phyloP scores from a whole-genome alignment of 2,113 vertebrate genomes.

The Sinocyclocheilus maitianheensis region DNA sequence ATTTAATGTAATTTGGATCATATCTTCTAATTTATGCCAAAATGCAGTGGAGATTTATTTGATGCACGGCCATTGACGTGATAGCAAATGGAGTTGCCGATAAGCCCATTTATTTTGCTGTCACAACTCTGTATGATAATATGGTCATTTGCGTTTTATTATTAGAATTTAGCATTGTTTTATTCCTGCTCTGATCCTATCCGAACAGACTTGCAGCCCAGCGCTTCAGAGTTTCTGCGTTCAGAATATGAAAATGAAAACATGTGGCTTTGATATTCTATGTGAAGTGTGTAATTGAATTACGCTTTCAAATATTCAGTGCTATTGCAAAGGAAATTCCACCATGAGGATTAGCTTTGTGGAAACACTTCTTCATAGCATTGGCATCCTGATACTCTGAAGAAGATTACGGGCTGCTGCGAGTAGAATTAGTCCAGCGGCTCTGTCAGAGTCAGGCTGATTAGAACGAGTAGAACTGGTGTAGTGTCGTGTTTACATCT shows the following conservation, averaged over 20 bases:
- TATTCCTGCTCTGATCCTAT: background rate
- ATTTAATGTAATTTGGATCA: background rate
- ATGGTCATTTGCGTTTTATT: background rate
- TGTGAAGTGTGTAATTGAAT: conserved; percentile 42
- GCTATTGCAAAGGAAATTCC: conserved; percentile 38
- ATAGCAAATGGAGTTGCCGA: background rate
- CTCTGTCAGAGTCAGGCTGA: conserved; percentile 39
- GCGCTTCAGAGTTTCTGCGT: background rate
- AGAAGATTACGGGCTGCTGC: conserved; percentile 40
- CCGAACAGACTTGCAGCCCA: background rate
- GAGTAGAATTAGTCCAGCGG: conserved; percentile 34
- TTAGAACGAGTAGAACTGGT: background rate
- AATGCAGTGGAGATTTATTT: background rate
- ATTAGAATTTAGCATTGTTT: background rate
- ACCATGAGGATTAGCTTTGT: conserved; percentile 36
- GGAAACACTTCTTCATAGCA: conserved; percentile 34
- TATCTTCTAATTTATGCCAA: background rate
- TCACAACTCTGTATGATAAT: background rate
- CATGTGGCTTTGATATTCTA: conserved; percentile 27
- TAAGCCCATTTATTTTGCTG: background rate
- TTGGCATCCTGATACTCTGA: conserved; percentile 42
- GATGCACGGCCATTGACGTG: background rate
- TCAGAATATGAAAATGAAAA: conserved; percentile 10
- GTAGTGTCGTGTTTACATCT: conserved; percentile 32
- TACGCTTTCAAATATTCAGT: conserved; percentile 43